A percentile compares a stretch with the other conserved stretches of the same genome.
Evolutionary conservation across 2,888 invertebrate species (phyloP).

Genomic region (Nebria brevicollis): DNA sequence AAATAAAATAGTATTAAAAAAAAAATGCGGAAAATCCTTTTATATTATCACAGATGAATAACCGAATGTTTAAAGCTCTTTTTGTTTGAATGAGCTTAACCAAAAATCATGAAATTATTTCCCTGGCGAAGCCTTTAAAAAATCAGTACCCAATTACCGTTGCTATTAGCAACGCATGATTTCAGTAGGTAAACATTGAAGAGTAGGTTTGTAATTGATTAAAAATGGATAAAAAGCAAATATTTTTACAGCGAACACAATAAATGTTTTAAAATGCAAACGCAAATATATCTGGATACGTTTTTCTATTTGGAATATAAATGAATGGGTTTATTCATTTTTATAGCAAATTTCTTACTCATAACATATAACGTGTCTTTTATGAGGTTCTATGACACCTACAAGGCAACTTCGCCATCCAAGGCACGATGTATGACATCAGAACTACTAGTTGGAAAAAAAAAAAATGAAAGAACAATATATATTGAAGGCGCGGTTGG

Average conservation of each 20-base stretch:
- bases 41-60: too few relatives aligned
- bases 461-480: constrained; percentile 1
- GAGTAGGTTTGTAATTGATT: background rate
- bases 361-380: background rate
- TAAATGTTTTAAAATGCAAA: too few relatives aligned
- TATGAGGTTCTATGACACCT: background rate
- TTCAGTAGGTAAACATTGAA: background rate
- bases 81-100: background rate
- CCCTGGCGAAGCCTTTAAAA: background rate
- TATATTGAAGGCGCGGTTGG: background rate
- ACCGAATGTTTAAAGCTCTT: background rate
- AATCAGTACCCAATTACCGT: background rate
- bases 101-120: background rate
- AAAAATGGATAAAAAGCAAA: background rate
- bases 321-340: background rate
- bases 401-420: background rate
- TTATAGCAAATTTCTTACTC: background rate
- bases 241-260: background rate
- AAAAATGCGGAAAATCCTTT: too few relatives aligned
- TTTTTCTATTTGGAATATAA: too few relatives aligned
- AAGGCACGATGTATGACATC: background rate
- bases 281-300: background rate
- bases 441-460: background rate
- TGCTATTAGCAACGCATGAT: background rate
- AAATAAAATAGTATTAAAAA: too few relatives aligned